Conservation (phyloP, 53 echinoderm and acorn worm genomes). For the Zoroaster sp. region DNA sequence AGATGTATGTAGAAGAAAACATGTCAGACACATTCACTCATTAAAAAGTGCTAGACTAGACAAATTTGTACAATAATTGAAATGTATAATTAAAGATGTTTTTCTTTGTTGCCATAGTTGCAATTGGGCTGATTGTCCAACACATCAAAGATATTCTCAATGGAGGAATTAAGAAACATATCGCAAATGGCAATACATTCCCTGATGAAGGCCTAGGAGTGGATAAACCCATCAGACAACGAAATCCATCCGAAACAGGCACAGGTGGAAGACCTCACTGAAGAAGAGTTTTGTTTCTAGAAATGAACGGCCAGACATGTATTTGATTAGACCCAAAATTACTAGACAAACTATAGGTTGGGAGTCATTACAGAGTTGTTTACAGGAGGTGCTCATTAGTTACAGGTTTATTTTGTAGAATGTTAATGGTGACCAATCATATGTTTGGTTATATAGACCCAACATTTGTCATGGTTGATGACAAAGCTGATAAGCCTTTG, state of each 20-base stretch:
- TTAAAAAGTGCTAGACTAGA: too few relatives aligned
- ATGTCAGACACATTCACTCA: too few relatives aligned
- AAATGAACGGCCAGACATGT: not conserved
- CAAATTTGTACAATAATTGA: too few relatives aligned
- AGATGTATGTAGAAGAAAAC: too few relatives aligned
- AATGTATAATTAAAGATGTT: too few relatives aligned
- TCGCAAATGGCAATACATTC: slow-evolving; percentile 65
- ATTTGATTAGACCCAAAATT: not conserved
- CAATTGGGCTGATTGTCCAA: slow-evolving; percentile 93
- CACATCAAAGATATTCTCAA: slow-evolving; percentile 96
- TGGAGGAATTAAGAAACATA: slow-evolving; percentile 81
- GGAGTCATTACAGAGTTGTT: too few relatives aligned
- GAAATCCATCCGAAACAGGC: slow-evolving; percentile 75
- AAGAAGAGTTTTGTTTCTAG: too few relatives aligned
- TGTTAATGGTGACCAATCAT: slow-evolving; percentile 10
- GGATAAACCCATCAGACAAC: slow-evolving; percentile 46
- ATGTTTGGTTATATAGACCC: not conserved
- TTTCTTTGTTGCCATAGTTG: slow-evolving; percentile 64
- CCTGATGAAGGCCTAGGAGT: slow-evolving; percentile 56
- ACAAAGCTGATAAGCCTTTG: too few relatives aligned
- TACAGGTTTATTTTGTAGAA: not conserved
- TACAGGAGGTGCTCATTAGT: not conserved
- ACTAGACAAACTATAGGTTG: not conserved
- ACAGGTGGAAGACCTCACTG: slow-evolving; percentile 80
- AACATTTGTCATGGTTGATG: not conserved